phyloP scores from a whole-genome alignment of 2,888 invertebrate genomes.

The Drosophila ezoana region DNA sequence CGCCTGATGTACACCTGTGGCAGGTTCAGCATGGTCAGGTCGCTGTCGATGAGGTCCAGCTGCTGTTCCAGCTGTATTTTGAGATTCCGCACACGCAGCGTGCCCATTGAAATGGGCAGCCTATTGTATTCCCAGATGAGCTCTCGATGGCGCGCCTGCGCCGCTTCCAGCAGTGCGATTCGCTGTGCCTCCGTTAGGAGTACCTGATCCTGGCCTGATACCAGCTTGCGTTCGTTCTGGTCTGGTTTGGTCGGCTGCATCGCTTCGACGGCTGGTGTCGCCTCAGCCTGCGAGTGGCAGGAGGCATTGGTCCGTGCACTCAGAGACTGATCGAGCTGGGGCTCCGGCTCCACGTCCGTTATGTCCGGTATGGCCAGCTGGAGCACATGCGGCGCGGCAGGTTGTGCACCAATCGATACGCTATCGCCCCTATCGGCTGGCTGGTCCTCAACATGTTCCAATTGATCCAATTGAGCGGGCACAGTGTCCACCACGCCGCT shows the following conservation, averaged over 20 bases:
- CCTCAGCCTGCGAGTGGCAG: conserved; percentile 2
- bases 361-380: conserved; percentile 62
- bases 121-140: conserved; percentile 63
- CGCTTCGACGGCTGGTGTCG: background rate
- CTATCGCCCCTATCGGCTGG: background rate
- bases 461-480: conserved; percentile 12
- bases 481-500: conserved; percentile 20
- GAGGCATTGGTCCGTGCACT: conserved; percentile 45
- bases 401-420: background rate
- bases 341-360: conserved; percentile 58
- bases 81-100: conserved; percentile 63
- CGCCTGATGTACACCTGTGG: conserved; percentile 38
- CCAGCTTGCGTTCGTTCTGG: background rate
- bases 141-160: conserved; percentile 36
- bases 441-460: background rate
- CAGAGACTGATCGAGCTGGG: conserved; percentile 39
- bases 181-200: conserved; percentile 47
- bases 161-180: conserved; percentile 22
- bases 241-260: background rate
- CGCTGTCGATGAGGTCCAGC: conserved; percentile 55
- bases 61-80: conserved; percentile 55
- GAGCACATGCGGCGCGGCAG: conserved; percentile 9
- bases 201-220: conserved; percentile 10
- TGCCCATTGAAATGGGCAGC: conserved; percentile 57
- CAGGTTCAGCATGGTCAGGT: conserved; percentile 42